Base-by-base conservation (phyloP, 2,113 vertebrate species). In the Oryzias melastigma region DNA sequence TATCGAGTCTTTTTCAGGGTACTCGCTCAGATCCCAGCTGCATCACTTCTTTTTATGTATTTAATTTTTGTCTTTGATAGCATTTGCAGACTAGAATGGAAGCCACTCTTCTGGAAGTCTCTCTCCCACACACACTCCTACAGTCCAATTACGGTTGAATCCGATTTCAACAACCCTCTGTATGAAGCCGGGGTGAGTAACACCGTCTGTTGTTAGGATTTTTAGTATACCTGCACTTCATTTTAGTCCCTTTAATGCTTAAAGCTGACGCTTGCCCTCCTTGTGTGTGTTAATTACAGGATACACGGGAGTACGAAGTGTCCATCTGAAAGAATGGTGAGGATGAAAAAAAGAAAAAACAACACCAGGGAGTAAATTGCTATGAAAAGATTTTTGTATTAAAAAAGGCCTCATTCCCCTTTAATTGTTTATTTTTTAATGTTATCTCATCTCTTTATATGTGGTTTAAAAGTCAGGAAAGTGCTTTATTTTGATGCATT, bases 131-230 rank as follows among this genome's bases (percentile, higher is more conserved):
- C 95, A 55, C 95, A 96, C 80, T 95, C 95, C 49, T 97, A 97
- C 85, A 95, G 94, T 82, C 95, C 95, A 35, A 95, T 97, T 57
- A 95, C 95, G 1, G 95, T 96, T 59, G 95, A 96, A 80, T 94
- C 94, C 0, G 95, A 96, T 79, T 97, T 96, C 78, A 96, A 94
- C 91, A 97, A 96, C 71, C 95, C 95, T 40, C 91, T 97, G n/a
- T 97, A 96, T 65, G 95, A 97, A 88, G 94, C 94, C 42, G 95
- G 94, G 91, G 95, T 97, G 75, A 93, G 90, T 77, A 40, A 1
- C 5, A 48, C 1, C 8, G 44, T 19, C 7, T 47, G 7, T 17
- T 18, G 4, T 47, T 19, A 10, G 8, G 8, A 7, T n/a, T 8
- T 46, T 13, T 47, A 12, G 10, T 8, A n/a, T 18, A 5, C 8